Evolutionary conservation across 2,888 invertebrate species (phyloP), one percentile per base, ranked within the genome.

Genomic region (Watsonalla cultraria): DNA sequence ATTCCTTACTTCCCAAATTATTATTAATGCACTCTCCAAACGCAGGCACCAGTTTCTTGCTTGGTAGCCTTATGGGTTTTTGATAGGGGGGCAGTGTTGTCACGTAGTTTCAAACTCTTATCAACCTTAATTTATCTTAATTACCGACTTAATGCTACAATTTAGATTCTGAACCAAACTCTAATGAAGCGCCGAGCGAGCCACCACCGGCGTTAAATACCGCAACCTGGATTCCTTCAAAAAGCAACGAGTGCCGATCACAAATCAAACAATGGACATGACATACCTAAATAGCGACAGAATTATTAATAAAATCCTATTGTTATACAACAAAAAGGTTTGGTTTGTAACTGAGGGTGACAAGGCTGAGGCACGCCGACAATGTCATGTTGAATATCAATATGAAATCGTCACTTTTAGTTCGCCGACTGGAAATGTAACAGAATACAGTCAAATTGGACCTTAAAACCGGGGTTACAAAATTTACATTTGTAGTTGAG

Each of bases 61-160:
- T 69, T 68, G 62, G 66, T 69, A 67, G 55, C 59, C 58, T 62
- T 60, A 63, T 53, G 64, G 67, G 69, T 69, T 79, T 80, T 76
- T 68, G 70, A 70, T 66, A 64, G 69, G 72, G 77, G 74, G 78
- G 74, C 74, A 70, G 67, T 68, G 75, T 80, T 74, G 75, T 77
- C 82, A 85, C 82, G 81, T 80, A 75, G 74, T 75, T 76, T 62
- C 56, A 63, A 76, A 74, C 70, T 78, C 76, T 82, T 88, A 90
- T 90, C 89, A 71, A 54, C 68, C 67, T 78, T 81, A 80, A 88
- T 88, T 89, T 81, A 90, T 90, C 90, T 90, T 89, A 89, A 90
- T 88, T 86, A 85, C 78, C 56, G 68, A 76, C 68, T 78, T 86
- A 87, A 89, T 84, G 74, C 70, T 70, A 74, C 74, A 74, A 83